phyloP scores from a whole-genome alignment of 2,888 invertebrate species.

The Nephrocerus scutellatus region DNA sequence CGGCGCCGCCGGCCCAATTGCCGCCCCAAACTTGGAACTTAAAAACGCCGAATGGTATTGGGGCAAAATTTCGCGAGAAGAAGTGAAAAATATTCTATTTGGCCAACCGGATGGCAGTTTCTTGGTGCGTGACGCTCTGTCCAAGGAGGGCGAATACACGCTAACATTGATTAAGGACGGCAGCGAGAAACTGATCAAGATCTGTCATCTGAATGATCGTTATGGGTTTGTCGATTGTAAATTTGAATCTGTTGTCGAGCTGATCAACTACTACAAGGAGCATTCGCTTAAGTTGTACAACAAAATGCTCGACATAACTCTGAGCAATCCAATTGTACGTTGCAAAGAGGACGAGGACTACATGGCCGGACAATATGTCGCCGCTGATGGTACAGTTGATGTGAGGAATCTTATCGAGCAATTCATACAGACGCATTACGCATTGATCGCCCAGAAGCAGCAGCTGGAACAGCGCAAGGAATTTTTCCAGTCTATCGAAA shows the following conservation, averaged over 20 bases:
- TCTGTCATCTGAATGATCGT: slow-evolving; percentile 80
- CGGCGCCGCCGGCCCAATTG: slow-evolving; percentile 20
- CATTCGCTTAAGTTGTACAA: slow-evolving; percentile 90
- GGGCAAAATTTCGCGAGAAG: slow-evolving; percentile 90
- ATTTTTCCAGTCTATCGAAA: slow-evolving; percentile 66
- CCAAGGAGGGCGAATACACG: slow-evolving; percentile 91
- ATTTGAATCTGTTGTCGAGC: slow-evolving; percentile 76
- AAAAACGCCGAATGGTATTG: slow-evolving; percentile 79
- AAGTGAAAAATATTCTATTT: slow-evolving; percentile 84
- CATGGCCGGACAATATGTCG: slow-evolving; percentile 33
- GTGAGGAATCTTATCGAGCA: slow-evolving; percentile 66
- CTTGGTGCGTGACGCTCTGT: slow-evolving; percentile 93
- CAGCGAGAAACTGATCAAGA: slow-evolving; percentile 92
- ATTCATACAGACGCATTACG: slow-evolving; percentile 66
- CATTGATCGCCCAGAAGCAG: slow-evolving; percentile 64
- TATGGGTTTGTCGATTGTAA: slow-evolving; percentile 89
- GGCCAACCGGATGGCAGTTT: slow-evolving; percentile 94
- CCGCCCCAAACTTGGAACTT: too few relatives aligned
- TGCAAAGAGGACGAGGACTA: slow-evolving; percentile 53
- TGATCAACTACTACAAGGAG: slow-evolving; percentile 80
- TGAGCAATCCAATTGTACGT: slow-evolving; percentile 78
- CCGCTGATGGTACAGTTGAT: slow-evolving; percentile 35
- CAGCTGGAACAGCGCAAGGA: slow-evolving; percentile 70
- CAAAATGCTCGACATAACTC: slow-evolving; percentile 81
- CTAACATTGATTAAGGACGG: slow-evolving; percentile 91